Evolutionary conservation across 2,113 vertebrate genomes (phyloP).

Genomic region (Nansenia antarctica): DNA sequence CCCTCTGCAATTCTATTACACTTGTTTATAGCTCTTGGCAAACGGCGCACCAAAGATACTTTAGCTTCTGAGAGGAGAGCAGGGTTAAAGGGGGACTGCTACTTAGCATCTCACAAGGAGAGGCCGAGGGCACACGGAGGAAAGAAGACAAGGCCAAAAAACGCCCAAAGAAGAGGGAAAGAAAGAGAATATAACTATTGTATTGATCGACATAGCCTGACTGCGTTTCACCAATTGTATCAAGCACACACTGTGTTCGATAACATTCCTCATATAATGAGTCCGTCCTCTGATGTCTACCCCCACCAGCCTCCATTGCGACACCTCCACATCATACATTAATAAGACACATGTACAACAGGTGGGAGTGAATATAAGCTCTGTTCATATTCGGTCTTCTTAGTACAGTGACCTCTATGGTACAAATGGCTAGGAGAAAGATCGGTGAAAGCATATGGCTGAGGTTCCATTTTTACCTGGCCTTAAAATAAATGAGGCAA

Average conservation of each 20-base stretch:
- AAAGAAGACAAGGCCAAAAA: conserved; percentile 19
- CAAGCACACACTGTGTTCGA: neutral
- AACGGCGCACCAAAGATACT: conserved; percentile 60
- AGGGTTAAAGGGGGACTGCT: conserved; percentile 54
- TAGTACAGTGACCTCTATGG: neutral
- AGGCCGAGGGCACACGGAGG: conserved; percentile 49
- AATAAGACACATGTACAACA: neutral
- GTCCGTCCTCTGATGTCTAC: too few species aligned
- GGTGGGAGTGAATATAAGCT: neutral
- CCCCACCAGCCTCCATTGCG: too few species aligned
- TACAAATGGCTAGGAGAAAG: neutral
- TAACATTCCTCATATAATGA: too few species aligned
- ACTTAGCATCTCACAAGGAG: conserved; percentile 65
- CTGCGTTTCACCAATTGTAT: neutral
- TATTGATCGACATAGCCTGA: conserved; percentile 16
- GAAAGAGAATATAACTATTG: neutral
- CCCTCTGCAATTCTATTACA: conserved; percentile 69
- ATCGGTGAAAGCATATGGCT: neutral
- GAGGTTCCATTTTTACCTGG: conserved; percentile 19
- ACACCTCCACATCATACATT: too few species aligned
- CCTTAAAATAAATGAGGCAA: conserved; percentile 16
- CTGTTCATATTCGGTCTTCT: neutral
- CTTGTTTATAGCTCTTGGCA: conserved; percentile 74
- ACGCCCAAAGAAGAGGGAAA: conserved; percentile 22
- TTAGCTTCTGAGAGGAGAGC: conserved; percentile 55